Evolutionary conservation across 2,113 vertebrate species (phyloP).

Genomic region (Perccottus glenii): DNA sequence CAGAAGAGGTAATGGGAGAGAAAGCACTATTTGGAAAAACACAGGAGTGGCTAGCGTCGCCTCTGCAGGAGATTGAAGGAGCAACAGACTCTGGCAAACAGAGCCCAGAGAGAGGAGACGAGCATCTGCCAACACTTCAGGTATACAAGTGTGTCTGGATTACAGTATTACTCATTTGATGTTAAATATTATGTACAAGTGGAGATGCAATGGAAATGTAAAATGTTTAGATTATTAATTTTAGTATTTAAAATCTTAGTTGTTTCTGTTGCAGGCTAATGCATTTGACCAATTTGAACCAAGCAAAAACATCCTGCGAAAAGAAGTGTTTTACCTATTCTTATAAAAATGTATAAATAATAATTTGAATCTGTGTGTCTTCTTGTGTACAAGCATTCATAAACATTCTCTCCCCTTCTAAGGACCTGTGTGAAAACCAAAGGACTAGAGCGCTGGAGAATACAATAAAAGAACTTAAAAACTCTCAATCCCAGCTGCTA

Average conservation of each 20-base stretch:
- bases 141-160: conserved; percentile 30
- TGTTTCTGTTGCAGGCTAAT: no score
- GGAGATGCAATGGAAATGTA: no score
- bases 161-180: background rate
- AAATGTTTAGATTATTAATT: no score
- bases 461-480: conserved; percentile 45
- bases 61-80: conserved; percentile 71
- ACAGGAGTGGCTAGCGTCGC: conserved; percentile 73
- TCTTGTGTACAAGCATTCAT: background rate
- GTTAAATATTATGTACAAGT: no score
- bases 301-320: no score
- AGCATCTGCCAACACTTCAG: conserved; percentile 46
- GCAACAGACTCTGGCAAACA: conserved; percentile 54
- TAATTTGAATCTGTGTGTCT: no score
- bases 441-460: conserved; percentile 41
- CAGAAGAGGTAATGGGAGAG: conserved; percentile 14
- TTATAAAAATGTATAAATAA: no score
- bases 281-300: no score
- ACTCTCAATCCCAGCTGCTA: conserved; percentile 22
- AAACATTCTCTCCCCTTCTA: conserved; percentile 27
- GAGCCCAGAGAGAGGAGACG: conserved; percentile 42
- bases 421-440: conserved; percentile 71
- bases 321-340: no score
- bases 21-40: conserved; percentile 49
- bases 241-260: no score